A percentile compares a stretch with the other conserved stretches of the same genome.
phyloP scores from a whole-genome alignment of 2,113 vertebrate species.

The Herpailurus yagouaroundi region DNA sequence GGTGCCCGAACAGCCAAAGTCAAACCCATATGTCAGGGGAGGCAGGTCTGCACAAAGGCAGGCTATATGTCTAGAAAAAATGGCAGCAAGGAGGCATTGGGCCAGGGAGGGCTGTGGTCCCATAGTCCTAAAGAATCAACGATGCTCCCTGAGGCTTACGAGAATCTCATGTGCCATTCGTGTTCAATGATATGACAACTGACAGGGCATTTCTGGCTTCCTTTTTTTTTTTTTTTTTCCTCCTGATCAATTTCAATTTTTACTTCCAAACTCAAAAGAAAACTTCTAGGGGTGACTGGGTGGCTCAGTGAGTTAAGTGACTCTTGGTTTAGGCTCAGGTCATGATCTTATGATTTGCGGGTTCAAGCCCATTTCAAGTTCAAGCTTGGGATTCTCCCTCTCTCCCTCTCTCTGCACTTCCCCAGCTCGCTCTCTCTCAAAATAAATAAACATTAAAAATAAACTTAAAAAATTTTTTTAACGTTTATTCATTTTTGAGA shows the following conservation, averaged over 20 bases:
- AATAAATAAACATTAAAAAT: too few relatives aligned
- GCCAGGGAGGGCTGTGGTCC: background rate
- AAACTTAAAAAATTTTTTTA: too few relatives aligned
- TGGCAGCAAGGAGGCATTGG: background rate
- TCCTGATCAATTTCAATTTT: background rate
- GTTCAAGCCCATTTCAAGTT: too few relatives aligned
- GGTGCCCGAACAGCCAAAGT: background rate
- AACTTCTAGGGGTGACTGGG: background rate
- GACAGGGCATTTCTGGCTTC: background rate
- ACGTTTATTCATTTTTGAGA: too few relatives aligned
- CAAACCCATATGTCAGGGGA: background rate
- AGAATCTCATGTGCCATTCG: background rate
- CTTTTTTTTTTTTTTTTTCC: too few relatives aligned
- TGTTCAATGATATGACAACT: background rate
- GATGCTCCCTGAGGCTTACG: background rate
- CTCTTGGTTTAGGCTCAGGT: too few relatives aligned
- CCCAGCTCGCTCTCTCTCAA: too few relatives aligned
- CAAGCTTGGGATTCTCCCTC: too few relatives aligned
- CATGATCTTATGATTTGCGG: too few relatives aligned
- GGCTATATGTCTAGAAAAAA: background rate
- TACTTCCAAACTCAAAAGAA: constrained; percentile 33
- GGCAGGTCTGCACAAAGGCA: background rate
- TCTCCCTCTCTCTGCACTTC: too few relatives aligned
- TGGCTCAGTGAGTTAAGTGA: too few relatives aligned
- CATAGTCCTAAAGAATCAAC: background rate